Conservation (phyloP, 2,888 invertebrate genomes). For the Tethea ocularis region DNA sequence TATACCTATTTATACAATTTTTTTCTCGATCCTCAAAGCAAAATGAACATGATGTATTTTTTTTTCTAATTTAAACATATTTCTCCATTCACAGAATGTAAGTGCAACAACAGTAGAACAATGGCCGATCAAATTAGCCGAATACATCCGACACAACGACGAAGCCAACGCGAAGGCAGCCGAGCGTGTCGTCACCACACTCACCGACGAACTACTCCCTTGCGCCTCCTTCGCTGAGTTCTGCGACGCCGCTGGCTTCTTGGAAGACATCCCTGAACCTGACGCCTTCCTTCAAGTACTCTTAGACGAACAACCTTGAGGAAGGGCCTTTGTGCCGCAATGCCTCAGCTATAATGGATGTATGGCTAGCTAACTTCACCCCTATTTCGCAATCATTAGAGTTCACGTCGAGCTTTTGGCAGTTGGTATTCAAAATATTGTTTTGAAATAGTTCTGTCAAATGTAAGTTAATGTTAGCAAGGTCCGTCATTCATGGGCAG, state of each 20-base stretch:
- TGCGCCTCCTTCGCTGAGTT: conserved; percentile 96
- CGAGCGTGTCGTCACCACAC: conserved; percentile 90
- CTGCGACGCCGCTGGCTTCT: conserved; percentile 94
- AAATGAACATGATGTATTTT: no score
- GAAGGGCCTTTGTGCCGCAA: conserved; percentile 48
- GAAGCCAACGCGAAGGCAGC: conserved; percentile 94
- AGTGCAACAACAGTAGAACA: conserved; percentile 89
- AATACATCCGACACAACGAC: conserved; percentile 97
- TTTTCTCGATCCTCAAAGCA: no score
- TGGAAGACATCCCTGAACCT: conserved; percentile 87
- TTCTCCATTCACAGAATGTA: conserved; percentile 82
- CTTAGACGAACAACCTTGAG: conserved; percentile 69
- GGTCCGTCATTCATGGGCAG: conserved; percentile 22
- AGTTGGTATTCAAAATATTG: neutral
- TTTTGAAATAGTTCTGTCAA: conserved; percentile 37
- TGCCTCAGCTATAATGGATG: conserved; percentile 63
- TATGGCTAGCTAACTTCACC: conserved; percentile 47
- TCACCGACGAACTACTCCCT: conserved; percentile 95
- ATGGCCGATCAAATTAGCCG: conserved; percentile 95
- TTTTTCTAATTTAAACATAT: neutral
- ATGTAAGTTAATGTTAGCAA: conserved; percentile 17
- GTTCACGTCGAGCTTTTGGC: neutral
- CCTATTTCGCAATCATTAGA: conserved; percentile 9
- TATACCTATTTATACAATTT: no score
- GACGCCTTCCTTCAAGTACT: conserved; percentile 71